A percentile compares a stretch with the other conserved stretches of the same genome.
Conservation (phyloP, 2,113 vertebrate species). For the Noturus placidus region DNA sequence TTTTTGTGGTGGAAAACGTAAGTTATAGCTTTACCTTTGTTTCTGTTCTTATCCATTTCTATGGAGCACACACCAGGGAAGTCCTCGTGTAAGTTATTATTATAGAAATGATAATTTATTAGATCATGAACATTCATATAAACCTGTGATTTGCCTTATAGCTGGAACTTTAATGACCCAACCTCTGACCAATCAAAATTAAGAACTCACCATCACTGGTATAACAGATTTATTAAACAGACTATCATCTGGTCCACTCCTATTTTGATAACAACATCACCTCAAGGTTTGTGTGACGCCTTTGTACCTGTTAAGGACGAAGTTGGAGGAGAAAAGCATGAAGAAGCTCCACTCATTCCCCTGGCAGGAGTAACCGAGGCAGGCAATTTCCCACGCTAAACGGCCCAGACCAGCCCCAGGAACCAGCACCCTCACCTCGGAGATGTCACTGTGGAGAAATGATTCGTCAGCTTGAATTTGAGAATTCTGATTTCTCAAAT, state of each 20-base stretch:
- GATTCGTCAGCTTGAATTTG: not conserved
- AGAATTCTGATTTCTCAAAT: not conserved
- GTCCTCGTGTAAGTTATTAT: not conserved
- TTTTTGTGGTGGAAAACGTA: too few species aligned
- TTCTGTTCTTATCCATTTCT: too few species aligned
- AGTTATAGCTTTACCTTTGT: too few species aligned
- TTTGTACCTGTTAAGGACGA: constrained; percentile 94
- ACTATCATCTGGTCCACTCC: not conserved
- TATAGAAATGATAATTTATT: not conserved
- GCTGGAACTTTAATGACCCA: not conserved
- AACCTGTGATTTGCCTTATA: not conserved
- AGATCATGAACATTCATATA: not conserved
- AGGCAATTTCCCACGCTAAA: constrained; percentile 96
- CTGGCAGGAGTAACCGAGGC: constrained; percentile 93
- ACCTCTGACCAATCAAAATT: not conserved
- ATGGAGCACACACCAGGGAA: not conserved
- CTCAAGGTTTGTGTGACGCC: not conserved
- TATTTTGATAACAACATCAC: not conserved
- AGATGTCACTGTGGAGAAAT: constrained; percentile 84
- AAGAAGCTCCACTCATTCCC: constrained; percentile 99
- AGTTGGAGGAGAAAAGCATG: constrained; percentile 99
- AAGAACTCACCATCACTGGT: not conserved
- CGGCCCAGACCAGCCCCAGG: constrained; percentile 97
- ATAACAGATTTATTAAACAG: not conserved
- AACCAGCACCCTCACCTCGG: constrained; percentile 92